Evolutionary conservation across 1,140 invertebrate genomes (phyloP).

Genomic region (Sminthurinus signatus): DNA sequence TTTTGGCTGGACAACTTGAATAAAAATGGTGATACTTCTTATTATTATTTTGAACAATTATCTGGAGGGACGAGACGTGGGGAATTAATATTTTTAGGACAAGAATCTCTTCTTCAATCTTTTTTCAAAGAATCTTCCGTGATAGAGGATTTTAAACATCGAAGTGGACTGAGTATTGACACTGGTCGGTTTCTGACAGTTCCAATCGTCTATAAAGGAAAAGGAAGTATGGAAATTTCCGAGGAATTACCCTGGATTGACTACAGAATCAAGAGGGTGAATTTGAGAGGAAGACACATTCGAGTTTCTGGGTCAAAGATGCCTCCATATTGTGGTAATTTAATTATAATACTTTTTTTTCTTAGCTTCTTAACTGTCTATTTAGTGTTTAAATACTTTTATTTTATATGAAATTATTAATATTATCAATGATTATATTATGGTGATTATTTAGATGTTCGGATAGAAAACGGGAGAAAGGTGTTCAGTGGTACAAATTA

Average conservation of each 20-base stretch:
- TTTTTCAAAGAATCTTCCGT: neutral
- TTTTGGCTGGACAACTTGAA: too few species aligned
- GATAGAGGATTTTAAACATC: neutral
- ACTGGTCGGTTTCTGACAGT: neutral
- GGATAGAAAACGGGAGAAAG: neutral
- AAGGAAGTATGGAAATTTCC: neutral
- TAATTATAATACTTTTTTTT: too few species aligned
- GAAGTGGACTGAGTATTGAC: neutral
- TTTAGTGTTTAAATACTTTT: too few species aligned
- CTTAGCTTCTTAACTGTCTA: too few species aligned
- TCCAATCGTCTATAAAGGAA: neutral
- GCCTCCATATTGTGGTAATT: slow-evolving; percentile 5
- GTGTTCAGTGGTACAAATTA: neutral
- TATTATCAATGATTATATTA: too few species aligned
- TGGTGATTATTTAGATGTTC: too few species aligned
- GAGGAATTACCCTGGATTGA: neutral
- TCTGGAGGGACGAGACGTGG: neutral
- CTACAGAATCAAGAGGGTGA: neutral
- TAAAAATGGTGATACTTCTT: too few species aligned
- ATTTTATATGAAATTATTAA: too few species aligned
- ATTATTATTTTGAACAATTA: too few species aligned
- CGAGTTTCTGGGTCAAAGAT: slow-evolving; percentile 1
- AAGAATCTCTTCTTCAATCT: neutral
- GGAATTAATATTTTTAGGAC: neutral
- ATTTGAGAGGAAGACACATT: neutral